Base-by-base conservation (phyloP, 2,797 vertebrate species). In the Phoebastria nigripes region DNA sequence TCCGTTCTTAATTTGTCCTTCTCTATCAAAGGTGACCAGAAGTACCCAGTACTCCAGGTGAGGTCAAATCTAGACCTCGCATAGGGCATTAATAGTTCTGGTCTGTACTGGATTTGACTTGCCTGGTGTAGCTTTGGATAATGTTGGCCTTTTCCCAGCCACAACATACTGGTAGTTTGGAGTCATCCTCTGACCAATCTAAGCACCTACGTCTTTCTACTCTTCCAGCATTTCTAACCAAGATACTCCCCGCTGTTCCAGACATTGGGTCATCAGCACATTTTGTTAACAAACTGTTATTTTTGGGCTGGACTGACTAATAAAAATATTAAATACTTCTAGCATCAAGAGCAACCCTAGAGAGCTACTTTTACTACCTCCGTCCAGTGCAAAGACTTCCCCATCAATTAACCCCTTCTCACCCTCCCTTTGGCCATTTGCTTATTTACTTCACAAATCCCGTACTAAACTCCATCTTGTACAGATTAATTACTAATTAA, bases 241-340 rank as follows among this genome's bases (percentile, higher is more conserved):
- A 85, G 72, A 31, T 93, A 58, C 54, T 93, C 87, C 91, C 89
- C 9, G 10, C 85, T 78, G 79, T 54, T 90, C 82, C 76, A 97
- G 96, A 95, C 94, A 31, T 86, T 83, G 91, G 89, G 42, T 94
- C 93, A 94, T 91, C 85, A 88, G 69, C 61, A 90, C 31, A 86
- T 94, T 65, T 83, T 54, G 13, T 81, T 82, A 71, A 82, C 39
- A 85, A 87, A 49, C 59, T 67, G 51, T 80, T 95, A 69, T 81
- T 89, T 93, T 85, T 15, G 87, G 94, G 82, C 79, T 94, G 92
- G 71, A 71, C 46, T 58, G 59, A 89, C 59, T 91, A 95, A 89
- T 46, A 77, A 87, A 85, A 82, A 54, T 41, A 74, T 24, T n/a
- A 61, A 81, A 74, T 80, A 70, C 44, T 95, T 87, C 31, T 66